Base-by-base conservation (phyloP, 1,140 invertebrate species). In the Drosophila burlai region DNA sequence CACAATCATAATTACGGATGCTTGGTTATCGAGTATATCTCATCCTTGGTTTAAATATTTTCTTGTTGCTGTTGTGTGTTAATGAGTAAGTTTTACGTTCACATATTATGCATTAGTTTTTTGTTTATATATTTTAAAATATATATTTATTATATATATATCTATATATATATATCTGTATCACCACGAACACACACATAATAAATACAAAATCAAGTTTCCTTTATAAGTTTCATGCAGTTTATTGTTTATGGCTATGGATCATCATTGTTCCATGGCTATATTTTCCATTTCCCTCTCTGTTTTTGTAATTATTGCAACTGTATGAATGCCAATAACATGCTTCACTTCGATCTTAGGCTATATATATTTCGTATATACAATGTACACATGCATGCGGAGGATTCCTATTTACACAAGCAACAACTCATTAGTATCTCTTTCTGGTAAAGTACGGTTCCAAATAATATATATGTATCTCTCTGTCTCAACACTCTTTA, bases 111-210 rank as follows among this genome's bases (percentile, higher is more conserved):
- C 67, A 64, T 76, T 55, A 42, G 13, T 55, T 73, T 60, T 50
- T 73, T 60, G 38, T 47, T 87, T 67, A 78, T 77, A 68, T 85
- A 86, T 38, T 83, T 83, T 87, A 60, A 76, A 77, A 87, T 83
- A 87, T 87, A 79, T 86, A 73, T 74, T 59, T 74, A 18, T 84
- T 52, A 80, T 34, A 34, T 34, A 34, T 34, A 34, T 34, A 66
- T 75, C 52, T 64, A 18, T 84, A 50, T 84, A 64, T 85, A 50
- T 77, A 24, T 80, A 73, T 81, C 63, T 80, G 77, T 87, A 87
- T 87, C 83, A 87, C 83, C 83, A 87, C 79, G 76, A 82, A 82
- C 85, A 85, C 82, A 85, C 52, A 73, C 52, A 55, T 55, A 55
- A 55, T 73, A 73, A 72, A 80, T 78, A 83, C 72, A 87, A 79